Conservation (phyloP, 2,888 invertebrate species). For the Drosophila suboccidentalis region DNA sequence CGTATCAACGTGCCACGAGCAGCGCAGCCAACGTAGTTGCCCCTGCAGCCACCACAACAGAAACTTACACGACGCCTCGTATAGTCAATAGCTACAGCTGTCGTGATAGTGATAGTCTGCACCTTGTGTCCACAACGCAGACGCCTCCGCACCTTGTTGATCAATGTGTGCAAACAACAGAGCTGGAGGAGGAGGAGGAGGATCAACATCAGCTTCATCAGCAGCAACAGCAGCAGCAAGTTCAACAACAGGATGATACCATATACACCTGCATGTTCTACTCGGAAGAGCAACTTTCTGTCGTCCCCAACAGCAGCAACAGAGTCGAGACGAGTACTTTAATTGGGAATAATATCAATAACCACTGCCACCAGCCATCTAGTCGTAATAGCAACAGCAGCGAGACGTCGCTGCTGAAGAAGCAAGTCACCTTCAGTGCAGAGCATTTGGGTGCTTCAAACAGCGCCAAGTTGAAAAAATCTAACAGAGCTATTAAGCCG, state of each 20-base stretch:
- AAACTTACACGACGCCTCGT: constrained; percentile 60
- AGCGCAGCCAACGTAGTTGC: constrained; percentile 23
- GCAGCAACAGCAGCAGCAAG: constrained; percentile 7
- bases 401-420: constrained; percentile 56
- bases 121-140: constrained; percentile 69
- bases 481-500: constrained; percentile 46
- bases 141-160: constrained; percentile 62
- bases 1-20: constrained; percentile 64
- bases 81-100: constrained; percentile 74
- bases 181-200: constrained; percentile 29
- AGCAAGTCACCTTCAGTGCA: constrained; percentile 67
- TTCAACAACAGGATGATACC: constrained; percentile 21
- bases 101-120: constrained; percentile 68
- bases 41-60: constrained; percentile 6
- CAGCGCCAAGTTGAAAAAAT: constrained; percentile 9
- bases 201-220: constrained; percentile 11
- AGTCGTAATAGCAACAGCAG: constrained; percentile 67
- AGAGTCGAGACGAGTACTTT: neutral
- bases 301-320: constrained; percentile 18
- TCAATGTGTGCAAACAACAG: constrained; percentile 65
- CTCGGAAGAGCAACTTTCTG: constrained; percentile 12
- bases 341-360: constrained; percentile 30
- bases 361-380: constrained; percentile 67
- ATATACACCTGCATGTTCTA: constrained; percentile 36
- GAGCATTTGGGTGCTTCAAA: constrained; percentile 50